A percentile compares a stretch with the other conserved stretches of the same genome.
phyloP scores from a whole-genome alignment of 1,140 invertebrate genomes.

The Neodiprion virginianus region DNA sequence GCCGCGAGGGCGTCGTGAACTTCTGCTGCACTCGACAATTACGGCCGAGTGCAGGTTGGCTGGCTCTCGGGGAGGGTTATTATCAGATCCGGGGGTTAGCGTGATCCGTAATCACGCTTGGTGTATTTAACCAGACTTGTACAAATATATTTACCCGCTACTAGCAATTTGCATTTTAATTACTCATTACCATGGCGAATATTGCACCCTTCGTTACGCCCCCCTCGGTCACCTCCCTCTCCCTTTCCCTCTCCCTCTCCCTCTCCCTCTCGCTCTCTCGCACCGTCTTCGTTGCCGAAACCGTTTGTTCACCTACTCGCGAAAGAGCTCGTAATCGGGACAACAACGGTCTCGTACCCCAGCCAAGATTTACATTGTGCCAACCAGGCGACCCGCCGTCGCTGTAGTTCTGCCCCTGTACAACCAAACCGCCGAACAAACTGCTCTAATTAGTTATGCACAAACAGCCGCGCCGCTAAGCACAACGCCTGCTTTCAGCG shows the following conservation, averaged over 20 bases:
- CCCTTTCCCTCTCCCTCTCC: constrained; percentile 10
- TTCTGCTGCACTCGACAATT: too few relatives aligned
- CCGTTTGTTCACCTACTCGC: background rate
- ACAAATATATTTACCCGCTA: constrained; percentile 41
- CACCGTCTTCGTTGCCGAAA: background rate
- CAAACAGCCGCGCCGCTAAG: background rate
- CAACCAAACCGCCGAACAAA: background rate
- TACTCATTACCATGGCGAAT: constrained; percentile 44
- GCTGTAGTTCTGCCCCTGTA: background rate
- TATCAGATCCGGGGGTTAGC: constrained; percentile 3
- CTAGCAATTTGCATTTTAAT: constrained; percentile 50
- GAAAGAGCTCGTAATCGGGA: background rate
- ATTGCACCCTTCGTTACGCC: constrained; percentile 39
- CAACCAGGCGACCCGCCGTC: constrained; percentile 9
- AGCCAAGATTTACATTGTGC: constrained; percentile 26
- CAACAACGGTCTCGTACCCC: background rate
- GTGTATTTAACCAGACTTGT: constrained; percentile 39
- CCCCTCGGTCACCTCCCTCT: constrained; percentile 19
- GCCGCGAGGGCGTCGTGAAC: too few relatives aligned
- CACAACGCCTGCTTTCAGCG: background rate
- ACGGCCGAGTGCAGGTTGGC: too few relatives aligned
- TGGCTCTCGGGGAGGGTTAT: background rate
- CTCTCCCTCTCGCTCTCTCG: constrained; percentile 20
- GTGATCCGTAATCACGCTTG: constrained; percentile 21
- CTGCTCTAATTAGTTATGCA: background rate